Percentiles rank a stretch among this genome's conserved stretches.
Conservation (phyloP, 30 jellyfish, hydroid and myxozoan species). For the Hydractinia symbiolongicarpus region DNA sequence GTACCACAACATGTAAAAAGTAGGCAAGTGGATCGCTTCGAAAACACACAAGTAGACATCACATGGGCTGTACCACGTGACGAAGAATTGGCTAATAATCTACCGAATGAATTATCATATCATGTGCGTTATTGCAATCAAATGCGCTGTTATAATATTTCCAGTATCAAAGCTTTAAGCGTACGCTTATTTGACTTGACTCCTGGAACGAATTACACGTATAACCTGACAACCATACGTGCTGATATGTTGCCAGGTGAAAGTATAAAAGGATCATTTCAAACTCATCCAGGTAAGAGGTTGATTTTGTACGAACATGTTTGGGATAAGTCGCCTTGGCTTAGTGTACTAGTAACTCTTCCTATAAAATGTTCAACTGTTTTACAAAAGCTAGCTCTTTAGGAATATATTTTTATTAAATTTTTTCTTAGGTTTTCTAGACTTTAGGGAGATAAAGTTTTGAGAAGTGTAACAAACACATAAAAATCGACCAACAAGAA, state of each 20-base stretch:
- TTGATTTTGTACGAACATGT: no score
- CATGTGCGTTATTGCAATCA: background rate
- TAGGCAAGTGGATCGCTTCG: background rate
- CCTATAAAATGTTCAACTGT: no score
- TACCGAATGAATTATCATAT: background rate
- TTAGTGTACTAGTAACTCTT: no score
- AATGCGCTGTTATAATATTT: background rate
- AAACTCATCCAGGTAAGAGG: background rate
- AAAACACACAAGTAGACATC: background rate
- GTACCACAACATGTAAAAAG: background rate
- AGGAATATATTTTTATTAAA: no score
- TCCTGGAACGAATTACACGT: background rate
- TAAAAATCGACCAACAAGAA: no score
- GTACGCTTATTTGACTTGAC: background rate
- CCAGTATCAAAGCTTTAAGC: background rate
- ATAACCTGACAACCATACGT: background rate
- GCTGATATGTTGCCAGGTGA: background rate
- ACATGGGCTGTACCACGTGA: constrained; percentile 1
- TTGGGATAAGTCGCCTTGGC: no score
- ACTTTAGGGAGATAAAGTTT: no score
- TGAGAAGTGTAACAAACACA: no score
- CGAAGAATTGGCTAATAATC: background rate
- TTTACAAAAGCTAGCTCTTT: no score
- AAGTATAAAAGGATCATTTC: background rate
- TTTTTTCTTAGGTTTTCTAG: no score